Evolutionary conservation across 2,113 vertebrate genomes (phyloP).

Genomic region (Orientallactaga bullata): DNA sequence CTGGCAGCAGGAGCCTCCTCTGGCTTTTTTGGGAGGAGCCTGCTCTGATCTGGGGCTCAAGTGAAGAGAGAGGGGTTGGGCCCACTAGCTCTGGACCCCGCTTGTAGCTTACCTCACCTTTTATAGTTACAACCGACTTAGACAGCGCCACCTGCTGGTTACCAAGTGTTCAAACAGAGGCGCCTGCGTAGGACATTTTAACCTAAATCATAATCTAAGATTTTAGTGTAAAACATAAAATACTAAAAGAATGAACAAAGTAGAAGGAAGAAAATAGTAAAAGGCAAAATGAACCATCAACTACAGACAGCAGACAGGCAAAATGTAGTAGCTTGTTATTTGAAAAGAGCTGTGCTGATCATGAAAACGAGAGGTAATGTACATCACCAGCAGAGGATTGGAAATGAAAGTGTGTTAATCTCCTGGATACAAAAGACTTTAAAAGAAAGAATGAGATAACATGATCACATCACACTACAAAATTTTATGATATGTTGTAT

Average conservation of each 20-base stretch:
- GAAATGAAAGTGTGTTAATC: background rate
- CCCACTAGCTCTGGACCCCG: background rate
- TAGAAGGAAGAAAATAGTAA: background rate
- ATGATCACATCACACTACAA: background rate
- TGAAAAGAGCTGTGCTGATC: background rate
- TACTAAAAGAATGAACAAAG: background rate
- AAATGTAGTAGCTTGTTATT: background rate
- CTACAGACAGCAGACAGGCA: background rate
- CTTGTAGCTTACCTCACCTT: background rate
- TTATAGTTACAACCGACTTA: background rate
- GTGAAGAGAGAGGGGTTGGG: too few species aligned
- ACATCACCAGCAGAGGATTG: background rate
- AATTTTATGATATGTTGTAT: background rate
- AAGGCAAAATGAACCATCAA: background rate
- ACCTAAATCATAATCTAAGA: background rate
- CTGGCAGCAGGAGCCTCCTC: too few species aligned
- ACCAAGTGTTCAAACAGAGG: background rate
- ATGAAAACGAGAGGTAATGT: background rate
- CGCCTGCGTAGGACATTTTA: background rate
- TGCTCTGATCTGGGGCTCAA: too few species aligned
- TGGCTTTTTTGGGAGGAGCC: too few species aligned
- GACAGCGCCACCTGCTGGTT: background rate
- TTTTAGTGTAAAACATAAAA: constrained; percentile 16
- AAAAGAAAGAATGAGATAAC: background rate
- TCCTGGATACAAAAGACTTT: background rate